Percentiles rank a stretch among this genome's conserved stretches.
Conservation (phyloP, 2,888 invertebrate species). For the Malacosoma neustria region DNA sequence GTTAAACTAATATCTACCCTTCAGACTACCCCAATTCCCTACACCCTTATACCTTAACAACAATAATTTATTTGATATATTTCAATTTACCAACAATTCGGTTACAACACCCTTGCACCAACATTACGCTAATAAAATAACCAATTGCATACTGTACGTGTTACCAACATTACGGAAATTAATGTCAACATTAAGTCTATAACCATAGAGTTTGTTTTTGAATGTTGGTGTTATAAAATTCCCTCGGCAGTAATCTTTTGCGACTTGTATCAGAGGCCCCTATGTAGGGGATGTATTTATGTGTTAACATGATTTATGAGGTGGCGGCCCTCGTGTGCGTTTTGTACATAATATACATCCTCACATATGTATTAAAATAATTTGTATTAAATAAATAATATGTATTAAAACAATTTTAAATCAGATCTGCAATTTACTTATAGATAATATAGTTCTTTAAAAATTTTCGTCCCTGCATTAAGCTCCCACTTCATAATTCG, state of each 20-base stretch:
- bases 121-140: conserved; percentile 27
- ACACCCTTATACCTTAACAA: conserved; percentile 11
- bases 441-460: too few relatives aligned
- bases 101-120: conserved; percentile 27
- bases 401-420: too few relatives aligned
- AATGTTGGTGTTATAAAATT: not conserved
- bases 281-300: conserved; percentile 41
- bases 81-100: conserved; percentile 61
- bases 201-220: not conserved
- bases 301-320: conserved; percentile 69
- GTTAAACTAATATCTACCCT: not conserved
- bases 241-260: conserved; percentile 15
- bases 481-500: too few relatives aligned
- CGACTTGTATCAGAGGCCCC: conserved; percentile 24
- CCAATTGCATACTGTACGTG: conserved; percentile 13
- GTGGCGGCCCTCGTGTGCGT: conserved; percentile 29
- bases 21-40: conserved; percentile 5
- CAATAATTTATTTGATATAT: conserved; percentile 69
- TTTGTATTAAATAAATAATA: too few relatives aligned
- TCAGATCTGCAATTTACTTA: too few relatives aligned
- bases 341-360: not conserved
- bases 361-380: too few relatives aligned
- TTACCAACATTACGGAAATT: not conserved
- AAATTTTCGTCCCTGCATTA: too few relatives aligned
- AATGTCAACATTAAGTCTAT: conserved; percentile 1